A percentile compares a stretch with the other conserved stretches of the same genome.
phyloP scores from a whole-genome alignment of 2,113 vertebrate species.

The Tetraodon nigroviridis region DNA sequence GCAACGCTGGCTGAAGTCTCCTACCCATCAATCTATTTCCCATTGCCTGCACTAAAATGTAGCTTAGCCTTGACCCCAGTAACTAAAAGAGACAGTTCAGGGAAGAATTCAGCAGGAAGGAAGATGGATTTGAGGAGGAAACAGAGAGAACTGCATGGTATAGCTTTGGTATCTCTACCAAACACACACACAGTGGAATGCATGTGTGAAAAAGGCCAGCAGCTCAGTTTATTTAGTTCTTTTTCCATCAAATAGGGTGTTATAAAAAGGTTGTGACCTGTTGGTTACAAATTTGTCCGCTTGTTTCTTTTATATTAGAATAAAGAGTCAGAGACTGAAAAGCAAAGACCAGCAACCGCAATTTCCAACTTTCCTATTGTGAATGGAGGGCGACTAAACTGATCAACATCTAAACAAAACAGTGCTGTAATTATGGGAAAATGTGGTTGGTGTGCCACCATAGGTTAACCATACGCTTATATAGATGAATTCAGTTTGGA shows the following conservation, averaged over 20 bases:
- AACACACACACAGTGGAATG: neutral
- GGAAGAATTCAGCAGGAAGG: neutral
- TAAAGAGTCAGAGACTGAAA: slow-evolving; percentile 3
- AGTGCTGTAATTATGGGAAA: slow-evolving; percentile 4
- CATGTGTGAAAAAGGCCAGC: slow-evolving; percentile 24
- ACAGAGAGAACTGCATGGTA: neutral
- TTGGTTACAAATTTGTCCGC: slow-evolving; percentile 19
- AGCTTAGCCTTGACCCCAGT: neutral
- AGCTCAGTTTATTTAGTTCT: slow-evolving; percentile 39
- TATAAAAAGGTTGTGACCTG: slow-evolving; percentile 34
- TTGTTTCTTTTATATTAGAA: slow-evolving; percentile 20
- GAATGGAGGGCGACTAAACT: slow-evolving; percentile 4
- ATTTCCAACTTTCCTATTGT: slow-evolving; percentile 6
- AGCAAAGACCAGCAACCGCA: neutral
- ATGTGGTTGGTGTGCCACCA: slow-evolving; percentile 15
- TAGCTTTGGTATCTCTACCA: neutral
- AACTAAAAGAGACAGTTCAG: neutral
- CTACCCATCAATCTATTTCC: neutral
- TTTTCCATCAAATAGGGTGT: slow-evolving; percentile 50
- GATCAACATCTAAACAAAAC: slow-evolving; percentile 31
- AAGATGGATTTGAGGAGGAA: neutral
- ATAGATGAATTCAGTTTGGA: neutral
- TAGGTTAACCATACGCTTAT: slow-evolving; percentile 12
- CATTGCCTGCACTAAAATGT: neutral
- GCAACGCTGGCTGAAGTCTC: too few species aligned